Evolutionary conservation across 2,797 vertebrate genomes (phyloP).

Genomic region (Amniataba percoides): DNA sequence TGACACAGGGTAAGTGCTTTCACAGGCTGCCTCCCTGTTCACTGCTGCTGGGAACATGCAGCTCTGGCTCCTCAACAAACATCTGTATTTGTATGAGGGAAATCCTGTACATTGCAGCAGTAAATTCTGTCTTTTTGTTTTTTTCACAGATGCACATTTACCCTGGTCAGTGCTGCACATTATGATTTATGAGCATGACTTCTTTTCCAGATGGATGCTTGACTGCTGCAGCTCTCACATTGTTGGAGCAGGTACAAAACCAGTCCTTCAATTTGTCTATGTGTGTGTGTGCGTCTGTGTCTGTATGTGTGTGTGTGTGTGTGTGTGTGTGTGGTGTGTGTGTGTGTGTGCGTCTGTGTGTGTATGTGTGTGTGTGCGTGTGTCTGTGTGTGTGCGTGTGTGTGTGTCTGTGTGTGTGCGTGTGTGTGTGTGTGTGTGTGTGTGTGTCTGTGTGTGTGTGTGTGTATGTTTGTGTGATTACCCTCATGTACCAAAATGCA

Average conservation of each 20-base stretch:
- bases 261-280: slow-evolving; percentile 10
- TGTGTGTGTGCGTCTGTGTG: slow-evolving; percentile 1
- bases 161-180: slow-evolving; percentile 51
- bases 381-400: slow-evolving; percentile 3
- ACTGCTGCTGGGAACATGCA: slow-evolving; percentile 68
- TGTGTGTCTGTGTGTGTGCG: slow-evolving; percentile 5
- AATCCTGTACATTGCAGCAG: slow-evolving; percentile 61
- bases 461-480: slow-evolving; percentile 14
- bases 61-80: slow-evolving; percentile 61
- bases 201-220: slow-evolving; percentile 80
- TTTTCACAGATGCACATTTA: slow-evolving; percentile 59
- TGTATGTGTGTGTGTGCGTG: background rate
- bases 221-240: slow-evolving; percentile 47
- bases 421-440: slow-evolving; percentile 3
- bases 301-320: slow-evolving; percentile 14
- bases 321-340: too few relatives aligned
- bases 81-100: slow-evolving; percentile 78
- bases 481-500: slow-evolving; percentile 30
- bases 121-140: slow-evolving; percentile 52
- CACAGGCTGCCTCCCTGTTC: slow-evolving; percentile 54
- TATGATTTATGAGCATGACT: slow-evolving; percentile 76
- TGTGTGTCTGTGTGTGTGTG: slow-evolving; percentile 7
- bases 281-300: slow-evolving; percentile 2
- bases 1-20: slow-evolving; percentile 55
- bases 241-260: slow-evolving; percentile 38